A percentile compares a stretch with the other conserved stretches of the same genome.
phyloP scores from a whole-genome alignment of 2,113 vertebrate species.

The Cichladusa arquata region DNA sequence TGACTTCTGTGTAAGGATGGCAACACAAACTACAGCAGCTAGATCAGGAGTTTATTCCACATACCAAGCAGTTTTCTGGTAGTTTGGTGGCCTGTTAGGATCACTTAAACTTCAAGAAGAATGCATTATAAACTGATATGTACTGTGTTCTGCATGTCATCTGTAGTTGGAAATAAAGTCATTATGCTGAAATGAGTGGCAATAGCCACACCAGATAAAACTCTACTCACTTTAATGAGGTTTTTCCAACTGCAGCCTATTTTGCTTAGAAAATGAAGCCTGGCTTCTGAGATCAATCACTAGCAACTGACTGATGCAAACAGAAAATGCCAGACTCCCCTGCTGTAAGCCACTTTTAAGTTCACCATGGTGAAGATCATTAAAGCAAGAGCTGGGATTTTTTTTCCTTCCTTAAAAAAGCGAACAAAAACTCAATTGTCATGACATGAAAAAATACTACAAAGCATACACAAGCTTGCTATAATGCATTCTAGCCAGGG shows the following conservation, averaged over 20 bases:
- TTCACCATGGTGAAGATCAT: neutral
- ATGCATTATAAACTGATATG: neutral
- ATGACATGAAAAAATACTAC: neutral
- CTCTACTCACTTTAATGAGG: conserved; percentile 23
- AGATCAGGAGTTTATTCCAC: neutral
- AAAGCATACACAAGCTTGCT: neutral
- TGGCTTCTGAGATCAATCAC: conserved; percentile 12
- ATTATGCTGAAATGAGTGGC: neutral
- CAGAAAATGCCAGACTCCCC: neutral
- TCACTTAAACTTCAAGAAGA: neutral
- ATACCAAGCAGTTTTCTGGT: rapidly evolving
- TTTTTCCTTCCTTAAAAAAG: neutral
- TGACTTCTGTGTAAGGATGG: neutral
- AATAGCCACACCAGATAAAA: conserved; percentile 11
- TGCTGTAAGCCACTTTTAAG: conserved; percentile 33
- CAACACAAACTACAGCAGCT: neutral
- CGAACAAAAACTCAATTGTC: conserved; percentile 8
- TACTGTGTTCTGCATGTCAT: neutral
- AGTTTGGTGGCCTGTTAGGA: neutral
- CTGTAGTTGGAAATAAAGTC: neutral
- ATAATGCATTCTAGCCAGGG: neutral
- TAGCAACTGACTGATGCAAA: neutral
- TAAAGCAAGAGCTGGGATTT: neutral
- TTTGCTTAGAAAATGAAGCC: conserved; percentile 33
- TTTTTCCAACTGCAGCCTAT: conserved; percentile 8